Evolutionary conservation across 2,797 vertebrate species (phyloP).

Genomic region (Anguilla pacifica): DNA sequence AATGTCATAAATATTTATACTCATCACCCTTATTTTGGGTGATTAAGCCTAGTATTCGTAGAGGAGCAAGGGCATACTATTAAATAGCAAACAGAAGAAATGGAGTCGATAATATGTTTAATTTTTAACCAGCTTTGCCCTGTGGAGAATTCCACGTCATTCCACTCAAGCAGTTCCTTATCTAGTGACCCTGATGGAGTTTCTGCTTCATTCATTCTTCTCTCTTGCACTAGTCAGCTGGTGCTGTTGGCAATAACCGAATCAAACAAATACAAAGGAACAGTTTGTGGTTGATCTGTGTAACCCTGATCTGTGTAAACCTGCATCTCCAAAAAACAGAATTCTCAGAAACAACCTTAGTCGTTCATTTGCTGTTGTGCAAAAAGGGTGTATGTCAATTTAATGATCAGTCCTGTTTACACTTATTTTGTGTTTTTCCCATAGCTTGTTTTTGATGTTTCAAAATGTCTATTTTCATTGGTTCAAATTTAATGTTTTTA

Average conservation of each 20-base stretch:
- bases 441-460: not conserved
- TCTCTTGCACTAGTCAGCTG: not conserved
- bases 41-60: not conserved
- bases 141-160: not conserved
- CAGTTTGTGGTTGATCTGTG: not conserved
- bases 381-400: not conserved
- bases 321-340: not conserved
- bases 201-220: not conserved
- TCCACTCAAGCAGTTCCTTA: not conserved
- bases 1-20: not conserved
- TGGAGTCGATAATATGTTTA: constrained; percentile 16
- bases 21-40: not conserved
- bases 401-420: not conserved
- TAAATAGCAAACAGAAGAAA: not conserved
- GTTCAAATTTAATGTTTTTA: not conserved
- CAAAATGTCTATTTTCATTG: not conserved
- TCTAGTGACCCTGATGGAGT: not conserved
- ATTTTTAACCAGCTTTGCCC: constrained; percentile 6
- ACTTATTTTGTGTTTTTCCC: not conserved
- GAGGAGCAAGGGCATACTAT: not conserved
- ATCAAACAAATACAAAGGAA: not conserved
- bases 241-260: not conserved
- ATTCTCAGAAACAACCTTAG: not conserved
- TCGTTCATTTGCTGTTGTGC: not conserved
- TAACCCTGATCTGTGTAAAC: not conserved